Percentiles rank a stretch among this genome's conserved stretches.
Evolutionary conservation across 2,797 vertebrate genomes (phyloP).

Genomic region (Pantherophis alleghaniensis): DNA sequence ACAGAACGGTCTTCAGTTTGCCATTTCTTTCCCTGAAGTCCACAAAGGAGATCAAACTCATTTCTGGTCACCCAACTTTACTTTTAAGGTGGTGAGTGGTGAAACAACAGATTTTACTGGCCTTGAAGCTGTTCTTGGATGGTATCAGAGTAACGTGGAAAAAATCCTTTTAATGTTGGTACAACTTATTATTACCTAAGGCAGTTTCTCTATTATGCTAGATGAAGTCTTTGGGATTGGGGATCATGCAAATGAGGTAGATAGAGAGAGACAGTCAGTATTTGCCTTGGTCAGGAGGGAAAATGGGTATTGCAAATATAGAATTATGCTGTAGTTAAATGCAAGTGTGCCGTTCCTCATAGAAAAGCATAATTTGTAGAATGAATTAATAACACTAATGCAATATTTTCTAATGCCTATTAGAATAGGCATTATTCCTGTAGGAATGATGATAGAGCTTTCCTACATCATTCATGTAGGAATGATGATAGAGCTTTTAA

Average conservation of each 20-base stretch:
- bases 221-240: neutral
- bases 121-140: neutral
- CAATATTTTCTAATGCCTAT: conserved; percentile 52
- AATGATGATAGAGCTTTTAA: conserved; percentile 22
- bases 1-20: neutral
- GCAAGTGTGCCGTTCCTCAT: neutral
- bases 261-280: neutral
- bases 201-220: neutral
- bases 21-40: neutral
- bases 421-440: conserved; percentile 35
- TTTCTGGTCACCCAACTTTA: neutral
- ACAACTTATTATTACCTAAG: neutral
- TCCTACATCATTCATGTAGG: too few species aligned
- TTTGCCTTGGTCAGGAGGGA: neutral
- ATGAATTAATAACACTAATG: neutral
- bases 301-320: neutral
- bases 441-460: conserved; percentile 32
- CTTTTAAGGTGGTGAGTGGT: neutral
- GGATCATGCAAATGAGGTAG: neutral
- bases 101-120: neutral
- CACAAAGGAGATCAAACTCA: neutral
- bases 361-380: neutral
- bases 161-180: neutral
- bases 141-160: neutral
- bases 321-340: neutral